A percentile compares a stretch with the other conserved stretches of the same genome.
phyloP scores from a whole-genome alignment of 2,113 vertebrate genomes.

The Rhynchomys soricoides region DNA sequence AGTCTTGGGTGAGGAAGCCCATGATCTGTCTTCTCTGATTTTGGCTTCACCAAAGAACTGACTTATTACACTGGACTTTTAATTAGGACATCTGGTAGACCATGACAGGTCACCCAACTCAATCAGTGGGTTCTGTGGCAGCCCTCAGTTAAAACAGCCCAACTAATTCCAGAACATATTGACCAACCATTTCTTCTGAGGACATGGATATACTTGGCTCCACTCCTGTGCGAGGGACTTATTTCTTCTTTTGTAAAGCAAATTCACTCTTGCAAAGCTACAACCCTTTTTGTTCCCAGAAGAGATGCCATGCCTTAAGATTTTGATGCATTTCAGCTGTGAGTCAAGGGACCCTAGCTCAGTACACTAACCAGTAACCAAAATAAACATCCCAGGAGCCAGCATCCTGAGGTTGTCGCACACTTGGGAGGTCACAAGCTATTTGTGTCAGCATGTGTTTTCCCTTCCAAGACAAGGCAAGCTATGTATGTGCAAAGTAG shows the following conservation, averaged over 20 bases:
- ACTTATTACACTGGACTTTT: background rate
- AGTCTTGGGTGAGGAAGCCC: background rate
- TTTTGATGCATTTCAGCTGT: slow-evolving; percentile 35
- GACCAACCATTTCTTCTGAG: background rate
- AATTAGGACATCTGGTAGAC: background rate
- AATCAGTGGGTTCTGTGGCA: background rate
- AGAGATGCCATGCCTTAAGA: background rate
- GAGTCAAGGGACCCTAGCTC: slow-evolving; percentile 43
- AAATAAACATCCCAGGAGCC: slow-evolving; percentile 70
- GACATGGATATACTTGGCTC: background rate
- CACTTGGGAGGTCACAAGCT: slow-evolving; percentile 48
- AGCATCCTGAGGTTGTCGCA: slow-evolving; percentile 54
- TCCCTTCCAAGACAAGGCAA: slow-evolving; percentile 67
- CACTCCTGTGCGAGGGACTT: background rate
- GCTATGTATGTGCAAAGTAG: slow-evolving; percentile 62
- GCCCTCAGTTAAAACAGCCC: background rate
- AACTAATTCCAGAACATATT: background rate
- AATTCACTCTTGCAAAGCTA: background rate
- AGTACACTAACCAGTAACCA: slow-evolving; percentile 57
- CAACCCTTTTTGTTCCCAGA: slow-evolving; percentile 3
- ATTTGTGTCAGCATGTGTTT: slow-evolving; percentile 49
- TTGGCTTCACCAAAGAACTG: background rate
- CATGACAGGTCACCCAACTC: background rate
- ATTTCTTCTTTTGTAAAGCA: slow-evolving; percentile 13
- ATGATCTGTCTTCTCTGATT: background rate